Conservation (phyloP, 2,113 vertebrate species). For the Rutilus rutilus region DNA sequence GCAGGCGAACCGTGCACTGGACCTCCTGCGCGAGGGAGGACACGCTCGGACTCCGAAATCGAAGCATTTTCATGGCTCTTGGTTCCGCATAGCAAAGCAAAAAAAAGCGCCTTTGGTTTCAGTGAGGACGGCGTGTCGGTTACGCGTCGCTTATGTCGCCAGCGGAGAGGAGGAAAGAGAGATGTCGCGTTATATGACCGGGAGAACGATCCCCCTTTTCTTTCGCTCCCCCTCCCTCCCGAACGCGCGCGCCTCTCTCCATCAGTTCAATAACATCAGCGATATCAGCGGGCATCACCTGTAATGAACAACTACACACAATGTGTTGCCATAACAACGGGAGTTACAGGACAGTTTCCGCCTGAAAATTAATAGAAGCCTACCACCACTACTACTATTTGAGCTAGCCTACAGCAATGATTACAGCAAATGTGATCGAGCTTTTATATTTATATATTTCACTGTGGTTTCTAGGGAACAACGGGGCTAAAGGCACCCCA, state of each 20-base stretch:
- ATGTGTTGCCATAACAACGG: conserved; percentile 19
- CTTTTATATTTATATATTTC: not conserved
- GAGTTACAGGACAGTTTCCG: not conserved
- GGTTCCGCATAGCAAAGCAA: conserved; percentile 71
- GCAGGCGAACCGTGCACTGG: conserved; percentile 88
- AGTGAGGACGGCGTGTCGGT: conserved; percentile 27
- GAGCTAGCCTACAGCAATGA: not conserved
- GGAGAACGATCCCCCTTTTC: conserved; percentile 48
- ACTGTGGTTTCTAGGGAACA: not conserved
- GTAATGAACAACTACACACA: not conserved
- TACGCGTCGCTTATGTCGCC: conserved; percentile 58
- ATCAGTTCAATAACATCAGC: conserved; percentile 4
- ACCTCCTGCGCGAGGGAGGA: conserved; percentile 89
- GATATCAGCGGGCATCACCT: conserved; percentile 1
- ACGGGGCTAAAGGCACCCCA: too few species aligned
- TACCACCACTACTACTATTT: not conserved
- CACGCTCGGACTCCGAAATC: conserved; percentile 93
- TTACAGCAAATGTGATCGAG: not conserved
- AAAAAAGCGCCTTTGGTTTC: not conserved
- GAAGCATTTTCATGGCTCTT: conserved; percentile 90
- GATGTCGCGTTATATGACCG: conserved; percentile 46
- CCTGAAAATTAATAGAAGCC: not conserved
- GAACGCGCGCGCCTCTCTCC: conserved; percentile 11
- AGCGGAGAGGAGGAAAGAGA: conserved; percentile 57
- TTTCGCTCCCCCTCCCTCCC: conserved; percentile 33